Conservation (phyloP, 2,797 vertebrate species). For the Denticeps clupeoides region DNA sequence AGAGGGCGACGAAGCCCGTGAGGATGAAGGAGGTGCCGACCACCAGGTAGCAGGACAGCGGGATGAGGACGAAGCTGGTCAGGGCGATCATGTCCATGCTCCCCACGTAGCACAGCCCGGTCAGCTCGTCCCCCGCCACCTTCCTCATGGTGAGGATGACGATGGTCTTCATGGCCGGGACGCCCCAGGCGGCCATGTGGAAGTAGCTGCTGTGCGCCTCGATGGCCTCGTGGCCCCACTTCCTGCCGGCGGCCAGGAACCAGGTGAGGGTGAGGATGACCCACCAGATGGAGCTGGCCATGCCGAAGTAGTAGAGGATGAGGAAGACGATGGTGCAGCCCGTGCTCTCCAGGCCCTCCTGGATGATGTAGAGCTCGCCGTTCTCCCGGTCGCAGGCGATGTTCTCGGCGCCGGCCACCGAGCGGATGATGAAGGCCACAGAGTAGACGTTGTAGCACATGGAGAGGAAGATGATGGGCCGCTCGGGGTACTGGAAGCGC, state of each 20-base stretch:
- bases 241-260: conserved; percentile 77
- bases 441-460: conserved; percentile 83
- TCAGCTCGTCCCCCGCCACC: conserved; percentile 75
- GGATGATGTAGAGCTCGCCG: conserved; percentile 68
- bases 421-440: conserved; percentile 73
- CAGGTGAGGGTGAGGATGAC: conserved; percentile 75
- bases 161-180: conserved; percentile 76
- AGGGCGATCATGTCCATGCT: conserved; percentile 63
- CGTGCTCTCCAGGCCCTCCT: conserved; percentile 74
- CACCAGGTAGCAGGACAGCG: conserved; percentile 73
- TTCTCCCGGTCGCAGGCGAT: conserved; percentile 75
- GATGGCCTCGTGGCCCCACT: conserved; percentile 81
- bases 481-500: conserved; percentile 79
- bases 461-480: conserved; percentile 79
- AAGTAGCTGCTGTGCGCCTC: conserved; percentile 81
- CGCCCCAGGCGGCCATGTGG: conserved; percentile 79
- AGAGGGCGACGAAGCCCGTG: conserved; percentile 75
- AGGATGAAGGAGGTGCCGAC: conserved; percentile 78
- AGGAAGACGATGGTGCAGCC: conserved; percentile 79
- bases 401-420: conserved; percentile 67
- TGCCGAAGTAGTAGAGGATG: conserved; percentile 77
- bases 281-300: conserved; percentile 85
- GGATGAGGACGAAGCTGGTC: conserved; percentile 70
- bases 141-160: conserved; percentile 74
- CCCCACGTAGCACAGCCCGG: conserved; percentile 75